Evolutionary conservation across 2,797 vertebrate species (phyloP), one percentile per base, ranked within the genome.

Genomic region (Acrossocheilus fasciatus): DNA sequence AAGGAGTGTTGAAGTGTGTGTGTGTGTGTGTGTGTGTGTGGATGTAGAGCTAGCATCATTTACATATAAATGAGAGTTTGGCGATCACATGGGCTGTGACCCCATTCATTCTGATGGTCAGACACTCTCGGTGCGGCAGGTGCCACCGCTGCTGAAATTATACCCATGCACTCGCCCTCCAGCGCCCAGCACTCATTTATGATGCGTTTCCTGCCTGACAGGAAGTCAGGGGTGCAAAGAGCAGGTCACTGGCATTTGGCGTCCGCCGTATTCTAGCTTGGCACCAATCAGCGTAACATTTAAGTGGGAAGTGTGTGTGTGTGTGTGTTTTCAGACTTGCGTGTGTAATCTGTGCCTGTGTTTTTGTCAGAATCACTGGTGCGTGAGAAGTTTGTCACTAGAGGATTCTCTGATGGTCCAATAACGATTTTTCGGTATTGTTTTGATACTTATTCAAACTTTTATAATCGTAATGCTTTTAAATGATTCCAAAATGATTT

Each of bases 21-120:
- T 57, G 41, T 78, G 50, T 79, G 76, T 82, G 45, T 70, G 39
- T 18, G 30, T 30, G 11, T 47, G 64, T 43, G 47, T 75, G 30
- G 41, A 54, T n/a, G 26, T 39, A 30, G 78, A 74, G 59, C 79
- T 30, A 57, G 45, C 74, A 79, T 90, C 74, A 90, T 90, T 90
- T 88, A 89, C 89, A 90, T 90, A 90, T 89, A 90, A 90, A 90
- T 90, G 86, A 88, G 89, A 90, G 86, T 90, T 78, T 79, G 74
- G 47, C 73, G 89, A 88, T 90, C 88, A 90, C 88, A 76, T 90
- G 89, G 74, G 82, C 87, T 88, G 2, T 90, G 89, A 90, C 89
- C 89, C 80, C 89, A 87, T 90, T 90, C 87, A 86, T 88, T 90
- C 86, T 82, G 86, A 86, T 87, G 88, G 86, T 88, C 89, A 76